These are phyloP conservation scores for Lophius americanus DNA, from an alignment of 2,797 vertebrate species.

Conservation along the genomic window DNA sequence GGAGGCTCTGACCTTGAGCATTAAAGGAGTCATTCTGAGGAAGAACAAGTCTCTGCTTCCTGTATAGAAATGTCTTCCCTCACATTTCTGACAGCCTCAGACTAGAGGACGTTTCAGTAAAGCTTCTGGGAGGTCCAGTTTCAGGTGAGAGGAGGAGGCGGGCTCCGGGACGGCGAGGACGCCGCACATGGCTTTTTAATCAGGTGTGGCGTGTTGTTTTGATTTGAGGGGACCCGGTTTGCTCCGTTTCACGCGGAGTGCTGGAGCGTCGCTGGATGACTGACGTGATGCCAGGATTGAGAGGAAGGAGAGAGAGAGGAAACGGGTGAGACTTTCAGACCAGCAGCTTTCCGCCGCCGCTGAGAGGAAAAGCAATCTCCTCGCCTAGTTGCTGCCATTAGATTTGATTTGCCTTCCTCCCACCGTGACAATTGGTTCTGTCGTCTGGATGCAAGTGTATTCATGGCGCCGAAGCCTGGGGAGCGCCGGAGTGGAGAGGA, in stretches of 20 bases:
- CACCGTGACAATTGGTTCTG: constrained; percentile 82
- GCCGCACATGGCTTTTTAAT: constrained; percentile 84
- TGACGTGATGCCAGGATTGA: constrained; percentile 61
- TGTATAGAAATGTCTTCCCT: constrained; percentile 76
- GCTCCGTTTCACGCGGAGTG: constrained; percentile 78
- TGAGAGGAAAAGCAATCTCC: constrained; percentile 84
- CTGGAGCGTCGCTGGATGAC: constrained; percentile 58
- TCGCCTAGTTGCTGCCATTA: constrained; percentile 79
- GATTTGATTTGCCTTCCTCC: constrained; percentile 85
- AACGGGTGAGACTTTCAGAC: constrained; percentile 64
- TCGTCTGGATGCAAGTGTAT: constrained; percentile 80
- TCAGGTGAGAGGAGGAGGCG: constrained; percentile 72
- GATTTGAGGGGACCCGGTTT: constrained; percentile 80
- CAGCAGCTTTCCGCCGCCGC: constrained; percentile 61
- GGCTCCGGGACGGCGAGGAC: constrained; percentile 71
- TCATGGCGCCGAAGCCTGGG: constrained; percentile 73
- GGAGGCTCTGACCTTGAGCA: constrained; percentile 52
- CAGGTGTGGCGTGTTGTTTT: constrained; percentile 84
- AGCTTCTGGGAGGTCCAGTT: constrained; percentile 77
- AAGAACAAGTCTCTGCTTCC: constrained; percentile 62
- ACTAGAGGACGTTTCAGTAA: constrained; percentile 77
- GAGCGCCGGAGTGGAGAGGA: constrained; percentile 50
- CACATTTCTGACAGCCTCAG: constrained; percentile 71
- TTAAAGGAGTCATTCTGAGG: constrained; percentile 38
- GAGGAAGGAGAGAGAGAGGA: constrained; percentile 41